Percentiles rank a stretch among this genome's conserved stretches.
Conservation (phyloP, 1,140 invertebrate species). For the Oryctes rhinoceros region DNA sequence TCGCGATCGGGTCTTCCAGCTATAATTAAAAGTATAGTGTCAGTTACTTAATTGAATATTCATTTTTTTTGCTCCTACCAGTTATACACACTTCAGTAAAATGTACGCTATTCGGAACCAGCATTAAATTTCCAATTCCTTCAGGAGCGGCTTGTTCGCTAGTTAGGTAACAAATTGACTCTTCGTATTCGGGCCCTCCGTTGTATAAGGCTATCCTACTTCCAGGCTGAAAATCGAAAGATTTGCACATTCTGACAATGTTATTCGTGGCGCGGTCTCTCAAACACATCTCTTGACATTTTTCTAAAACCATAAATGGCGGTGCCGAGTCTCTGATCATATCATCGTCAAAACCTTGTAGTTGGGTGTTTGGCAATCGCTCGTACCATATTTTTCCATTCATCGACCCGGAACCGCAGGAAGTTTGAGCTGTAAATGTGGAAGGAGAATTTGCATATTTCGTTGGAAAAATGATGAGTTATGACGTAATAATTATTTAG, state of each 20-base stretch:
- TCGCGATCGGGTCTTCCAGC: slow-evolving; percentile 85
- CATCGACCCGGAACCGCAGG: slow-evolving; percentile 81
- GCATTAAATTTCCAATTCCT: slow-evolving; percentile 84
- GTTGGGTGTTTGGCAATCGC: slow-evolving; percentile 85
- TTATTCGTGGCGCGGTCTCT: slow-evolving; percentile 81
- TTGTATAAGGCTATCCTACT: slow-evolving; percentile 82
- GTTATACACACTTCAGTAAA: slow-evolving; percentile 89
- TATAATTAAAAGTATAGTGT: slow-evolving; percentile 59
- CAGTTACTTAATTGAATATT: slow-evolving; percentile 23
- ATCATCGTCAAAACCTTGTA: slow-evolving; percentile 88
- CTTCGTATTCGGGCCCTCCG: slow-evolving; percentile 85
- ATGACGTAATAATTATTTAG: slow-evolving; percentile 6
- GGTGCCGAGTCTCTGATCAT: slow-evolving; percentile 83
- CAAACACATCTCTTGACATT: slow-evolving; percentile 84
- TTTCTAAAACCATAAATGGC: slow-evolving; percentile 85
- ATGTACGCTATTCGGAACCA: slow-evolving; percentile 86
- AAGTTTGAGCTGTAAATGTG: slow-evolving; percentile 77
- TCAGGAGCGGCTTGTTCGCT: slow-evolving; percentile 84
- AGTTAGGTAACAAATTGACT: slow-evolving; percentile 88
- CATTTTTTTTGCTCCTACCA: slow-evolving; percentile 69
- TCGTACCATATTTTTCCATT: slow-evolving; percentile 87
- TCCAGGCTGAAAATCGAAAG: slow-evolving; percentile 90
- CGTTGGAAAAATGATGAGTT: background rate
- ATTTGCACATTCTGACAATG: slow-evolving; percentile 82
- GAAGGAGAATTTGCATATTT: slow-evolving; percentile 2